phyloP scores from a whole-genome alignment of 2,113 vertebrate genomes.

The Redunca redunca region DNA sequence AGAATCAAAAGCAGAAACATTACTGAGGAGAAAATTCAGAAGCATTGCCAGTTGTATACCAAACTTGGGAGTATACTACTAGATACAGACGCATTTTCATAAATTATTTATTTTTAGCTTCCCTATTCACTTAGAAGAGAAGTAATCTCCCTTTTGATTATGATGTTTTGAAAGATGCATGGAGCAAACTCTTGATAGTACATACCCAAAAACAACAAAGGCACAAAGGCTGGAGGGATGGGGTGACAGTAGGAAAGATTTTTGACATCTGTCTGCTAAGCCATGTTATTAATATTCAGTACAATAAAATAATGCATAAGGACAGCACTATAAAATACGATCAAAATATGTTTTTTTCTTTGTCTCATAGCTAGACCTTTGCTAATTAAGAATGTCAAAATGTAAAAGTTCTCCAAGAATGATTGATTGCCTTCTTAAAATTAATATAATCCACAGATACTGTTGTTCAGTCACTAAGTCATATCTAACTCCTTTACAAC shows the following conservation, averaged over 20 bases:
- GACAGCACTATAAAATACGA: background rate
- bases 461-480: background rate
- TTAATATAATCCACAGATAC: background rate
- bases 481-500: background rate
- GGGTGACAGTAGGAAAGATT: background rate
- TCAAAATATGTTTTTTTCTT: background rate
- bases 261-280: background rate
- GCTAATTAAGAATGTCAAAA: background rate
- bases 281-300: background rate
- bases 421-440: background rate
- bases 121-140: background rate
- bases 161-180: background rate
- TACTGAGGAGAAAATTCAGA: background rate
- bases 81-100: background rate
- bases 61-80: background rate
- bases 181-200: background rate
- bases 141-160: background rate
- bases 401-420: background rate
- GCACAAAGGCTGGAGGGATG: background rate
- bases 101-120: background rate
- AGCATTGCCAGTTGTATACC: background rate
- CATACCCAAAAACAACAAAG: background rate
- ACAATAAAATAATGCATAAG: background rate
- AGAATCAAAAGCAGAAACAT: background rate
- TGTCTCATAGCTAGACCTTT: background rate